Conservation (phyloP, 2,113 vertebrate species). For the Passerina amoena region DNA sequence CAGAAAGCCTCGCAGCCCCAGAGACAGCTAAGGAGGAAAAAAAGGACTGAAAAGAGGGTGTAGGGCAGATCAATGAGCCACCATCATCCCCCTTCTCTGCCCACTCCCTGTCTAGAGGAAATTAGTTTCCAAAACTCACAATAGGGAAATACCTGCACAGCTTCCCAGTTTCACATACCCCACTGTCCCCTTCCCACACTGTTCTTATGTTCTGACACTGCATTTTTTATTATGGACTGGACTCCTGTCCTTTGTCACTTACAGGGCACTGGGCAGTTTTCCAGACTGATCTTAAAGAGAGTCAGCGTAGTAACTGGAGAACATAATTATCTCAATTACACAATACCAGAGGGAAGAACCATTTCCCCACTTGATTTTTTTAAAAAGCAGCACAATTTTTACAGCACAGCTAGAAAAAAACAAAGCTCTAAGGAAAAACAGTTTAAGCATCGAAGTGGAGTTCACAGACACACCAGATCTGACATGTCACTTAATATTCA, state of each 20-base stretch:
- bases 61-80: not conserved
- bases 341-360: not conserved
- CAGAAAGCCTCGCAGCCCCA: not conserved
- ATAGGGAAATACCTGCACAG: not conserved
- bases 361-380: not conserved
- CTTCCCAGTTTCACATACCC: not conserved
- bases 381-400: not conserved
- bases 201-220: not conserved
- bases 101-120: not conserved
- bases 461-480: not conserved
- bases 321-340: not conserved
- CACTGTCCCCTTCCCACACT: not conserved
- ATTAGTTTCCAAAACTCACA: not conserved
- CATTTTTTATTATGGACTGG: not conserved
- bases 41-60: not conserved
- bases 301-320: not conserved
- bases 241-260: conserved; percentile 6
- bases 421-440: not conserved
- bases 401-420: not conserved
- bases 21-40: not conserved
- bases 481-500: not conserved
- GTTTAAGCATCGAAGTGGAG: not conserved
- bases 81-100: not conserved
- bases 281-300: conserved; percentile 20
- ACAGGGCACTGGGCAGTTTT: not conserved